Evolutionary conservation across 2,113 vertebrate species (phyloP), one percentile per base, ranked within the genome.

Genomic region (Aegithalos caudatus): DNA sequence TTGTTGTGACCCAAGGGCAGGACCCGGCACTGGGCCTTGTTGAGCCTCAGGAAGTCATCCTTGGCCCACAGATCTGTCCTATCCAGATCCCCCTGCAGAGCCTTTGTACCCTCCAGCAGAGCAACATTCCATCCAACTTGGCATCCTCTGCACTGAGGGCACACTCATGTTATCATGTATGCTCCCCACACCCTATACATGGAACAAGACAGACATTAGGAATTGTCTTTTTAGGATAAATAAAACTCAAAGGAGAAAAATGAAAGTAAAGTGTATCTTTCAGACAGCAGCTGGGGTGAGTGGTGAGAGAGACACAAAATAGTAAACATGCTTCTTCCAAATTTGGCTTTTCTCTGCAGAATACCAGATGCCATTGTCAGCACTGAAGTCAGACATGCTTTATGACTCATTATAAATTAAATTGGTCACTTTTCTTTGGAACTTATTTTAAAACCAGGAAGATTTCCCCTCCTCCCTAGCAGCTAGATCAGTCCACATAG

Each of bases 1-100:
- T 3, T 60, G 35, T 6, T 85, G 50, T 56, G 67, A 35, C 3
- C 3, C 12, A 60, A 56, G 6, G 15, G 4, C 0, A 56, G 10
- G 5, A 50, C 7, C 12, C 0, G 0, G 20, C 9, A 5, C 20
- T 44, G 1, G 10, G 23, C 35, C 28, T 60, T 28, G 1, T 1
- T 50, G 4, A 84, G 4, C 3, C 20, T 64, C 29, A 47, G 5
- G 14, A 12, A 9, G 2, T 0, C n/a, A 40, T 9, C 35, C 47
- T 37, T 5, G 5, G 13, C 19, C 11, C 22, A 45, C 4, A 1
- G 1, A 57, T 29, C 19, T 19, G 35, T 8, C 3, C 28, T 31
- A 7, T 15, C 3, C 17, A 11, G 27, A 42, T 13, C 2, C 4
- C 25, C 22, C 17, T 51, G 33, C 3, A 67, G 11, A 15, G 12